phyloP scores from a whole-genome alignment of 1,140 invertebrate genomes.

The Ladona fulva region DNA sequence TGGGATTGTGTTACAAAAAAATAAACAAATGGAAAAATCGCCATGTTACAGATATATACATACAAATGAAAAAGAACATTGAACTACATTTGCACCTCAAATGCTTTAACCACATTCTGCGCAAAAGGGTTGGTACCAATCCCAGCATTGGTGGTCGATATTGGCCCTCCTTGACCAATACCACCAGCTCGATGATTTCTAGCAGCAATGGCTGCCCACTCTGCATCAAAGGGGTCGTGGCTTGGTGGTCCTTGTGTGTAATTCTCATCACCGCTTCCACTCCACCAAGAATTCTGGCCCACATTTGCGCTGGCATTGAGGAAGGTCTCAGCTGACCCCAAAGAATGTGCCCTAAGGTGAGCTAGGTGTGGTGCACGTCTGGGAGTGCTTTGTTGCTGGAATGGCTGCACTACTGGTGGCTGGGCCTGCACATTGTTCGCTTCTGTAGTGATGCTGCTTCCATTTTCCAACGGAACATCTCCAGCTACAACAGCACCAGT shows the following conservation, averaged over 20 bases:
- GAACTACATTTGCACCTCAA: conserved; percentile 46
- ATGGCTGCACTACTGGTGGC: conserved; percentile 13
- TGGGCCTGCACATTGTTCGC: neutral
- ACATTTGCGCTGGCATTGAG: neutral
- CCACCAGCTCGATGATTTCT: conserved; percentile 26
- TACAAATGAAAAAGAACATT: neutral
- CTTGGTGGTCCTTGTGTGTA: conserved; percentile 28
- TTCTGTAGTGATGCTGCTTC: neutral
- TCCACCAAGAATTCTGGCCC: conserved; percentile 3
- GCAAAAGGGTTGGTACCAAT: conserved; percentile 41
- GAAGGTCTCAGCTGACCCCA: conserved; percentile 32
- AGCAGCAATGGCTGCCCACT: conserved; percentile 59
- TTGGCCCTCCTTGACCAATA: neutral
- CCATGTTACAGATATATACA: neutral
- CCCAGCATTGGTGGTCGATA: neutral
- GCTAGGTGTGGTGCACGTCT: conserved; percentile 41
- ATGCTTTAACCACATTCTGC: conserved; percentile 41
- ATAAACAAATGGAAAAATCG: too few species aligned
- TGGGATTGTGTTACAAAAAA: too few species aligned
- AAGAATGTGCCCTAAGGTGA: conserved; percentile 50
- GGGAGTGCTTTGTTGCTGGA: conserved; percentile 25
- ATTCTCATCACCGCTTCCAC: conserved; percentile 18
- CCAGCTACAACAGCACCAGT: conserved; percentile 34
- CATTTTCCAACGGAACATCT: conserved; percentile 15
- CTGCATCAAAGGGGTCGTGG: conserved; percentile 74